Evolutionary conservation across 2,797 vertebrate species (phyloP), one percentile per base, ranked within the genome.

Genomic region (Pempheris klunzingeri): DNA sequence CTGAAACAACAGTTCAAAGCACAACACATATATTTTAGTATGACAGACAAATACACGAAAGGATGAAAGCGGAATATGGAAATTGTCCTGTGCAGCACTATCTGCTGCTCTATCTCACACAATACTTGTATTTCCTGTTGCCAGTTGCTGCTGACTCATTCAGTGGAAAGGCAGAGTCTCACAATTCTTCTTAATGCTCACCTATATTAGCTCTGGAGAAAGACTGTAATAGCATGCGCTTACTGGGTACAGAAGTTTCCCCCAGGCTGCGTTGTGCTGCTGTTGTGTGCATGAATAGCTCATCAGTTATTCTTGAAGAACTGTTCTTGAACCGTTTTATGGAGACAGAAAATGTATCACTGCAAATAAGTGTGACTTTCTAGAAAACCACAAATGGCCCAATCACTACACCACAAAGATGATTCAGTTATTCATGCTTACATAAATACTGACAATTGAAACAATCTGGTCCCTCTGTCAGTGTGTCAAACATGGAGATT

Each of bases 171-270:
- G 74, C 74, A 62, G 67, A 88, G 72, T 26, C 52, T 58, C 66
- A 65, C 80, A 83, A 68, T 85, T 89, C 68, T 78, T 73, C 71
- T 80, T 76, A 84, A 81, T 58, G 67, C 82, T 68, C 64, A 81
- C 83, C 87, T 84, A 76, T 18, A 20, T 53, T 34, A 71, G 52
- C 79, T 64, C 38, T 17, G 41, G 39, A 83, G 70, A 75, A 43
- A 57, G 54, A 59, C 32, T 43, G 61, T 60, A 74, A 87, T 74
- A 89, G 74, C 66, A 26, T 5, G 58, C 47, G 74, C 72, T 88
- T 81, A 87, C 66, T 46, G 71, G 36, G 53, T n/a, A 60, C 34
- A 53, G 52, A 68, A 74, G 67, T 76, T 71, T 68, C 49, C 57
- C 32, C 0, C 61, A 73, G 77, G 47, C 3, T 13, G 39, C 57